Base-by-base conservation (phyloP, 2,797 vertebrate genomes). In the Clarias fuscus region DNA sequence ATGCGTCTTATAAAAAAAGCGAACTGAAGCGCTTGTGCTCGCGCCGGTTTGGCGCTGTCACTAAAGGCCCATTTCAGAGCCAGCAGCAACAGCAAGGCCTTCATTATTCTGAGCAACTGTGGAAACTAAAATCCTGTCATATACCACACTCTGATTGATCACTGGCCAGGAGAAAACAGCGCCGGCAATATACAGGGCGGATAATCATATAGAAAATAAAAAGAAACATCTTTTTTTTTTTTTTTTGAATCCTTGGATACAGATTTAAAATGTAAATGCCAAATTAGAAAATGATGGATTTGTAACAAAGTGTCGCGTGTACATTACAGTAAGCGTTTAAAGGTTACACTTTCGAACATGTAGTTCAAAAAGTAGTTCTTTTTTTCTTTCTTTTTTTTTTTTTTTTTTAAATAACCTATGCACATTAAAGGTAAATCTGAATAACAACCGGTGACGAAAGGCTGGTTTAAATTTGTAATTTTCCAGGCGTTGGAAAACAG, bases 401-500 rank as follows among this genome's bases (percentile, higher is more conserved):
- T 43, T 7, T 56, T 56, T 56, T 56, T 56, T 56, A 14, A 7
- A 91, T 70, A 68, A 11, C 80, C 14, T 93, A 61, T 1, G 64
- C 72, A 86, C 72, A 83, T 56, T 77, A 82, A 33, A 84, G 40
- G 65, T 71, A 84, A 76, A 67, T 80, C 37, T 62, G 65, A 79
- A 79, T 82, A 85, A 58, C n/a, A 67, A 84, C 72, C 37, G n/a
- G 56, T 82, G 58, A 86, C 76, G 15, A 83, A 88, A 80, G 27
- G 33, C 84, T 85, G 86, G 59, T 84, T 84, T 85, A 82, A 87
- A 82, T 90, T 87, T 83, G 85, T 83, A 84, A 83, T 86, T 82
- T 86, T 84, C 79, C 70, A 88, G 82, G 40, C 90, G 92, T 93
- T 67, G 93, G 93, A 93, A 94, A 94, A 88, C 90, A 93, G 90